Percentiles rank a stretch among this genome's conserved stretches.
Evolutionary conservation across 2,888 invertebrate genomes (phyloP).

Genomic region (Drosophila mulleri): DNA sequence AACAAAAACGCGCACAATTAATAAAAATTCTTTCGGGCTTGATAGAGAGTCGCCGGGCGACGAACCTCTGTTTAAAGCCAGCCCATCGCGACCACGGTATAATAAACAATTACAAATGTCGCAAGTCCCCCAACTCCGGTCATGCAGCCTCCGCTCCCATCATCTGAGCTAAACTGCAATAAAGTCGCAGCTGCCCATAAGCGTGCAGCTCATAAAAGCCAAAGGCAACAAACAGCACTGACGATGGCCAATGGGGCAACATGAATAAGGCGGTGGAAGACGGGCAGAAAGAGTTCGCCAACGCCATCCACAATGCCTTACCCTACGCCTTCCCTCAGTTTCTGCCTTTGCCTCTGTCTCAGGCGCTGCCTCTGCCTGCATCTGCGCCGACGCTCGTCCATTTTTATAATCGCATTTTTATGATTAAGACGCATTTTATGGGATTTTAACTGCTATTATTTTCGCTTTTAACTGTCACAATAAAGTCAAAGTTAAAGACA

Average conservation of each 20-base stretch:
- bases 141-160: slow-evolving; percentile 6
- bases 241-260: slow-evolving; percentile 23
- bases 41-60: not conserved
- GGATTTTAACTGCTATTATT: slow-evolving; percentile 80
- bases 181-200: slow-evolving; percentile 59
- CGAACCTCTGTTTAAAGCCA: slow-evolving; percentile 23
- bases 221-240: slow-evolving; percentile 58
- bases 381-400: slow-evolving; percentile 54
- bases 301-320: slow-evolving; percentile 13
- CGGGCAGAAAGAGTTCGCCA: slow-evolving; percentile 52
- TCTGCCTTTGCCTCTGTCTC: not conserved
- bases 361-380: not conserved
- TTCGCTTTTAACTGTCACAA: slow-evolving; percentile 81
- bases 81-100: slow-evolving; percentile 32
- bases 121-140: slow-evolving; percentile 28
- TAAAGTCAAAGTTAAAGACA: slow-evolving; percentile 80
- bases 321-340: too few relatives aligned
- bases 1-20: slow-evolving; percentile 66
- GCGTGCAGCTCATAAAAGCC: slow-evolving; percentile 73
- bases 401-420: slow-evolving; percentile 82
- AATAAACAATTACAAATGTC: slow-evolving; percentile 75
- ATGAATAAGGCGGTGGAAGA: not conserved
- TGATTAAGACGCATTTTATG: slow-evolving; percentile 83
- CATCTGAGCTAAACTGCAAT: slow-evolving; percentile 60
- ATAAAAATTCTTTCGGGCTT: slow-evolving; percentile 51